A percentile compares a stretch with the other conserved stretches of the same genome.
These are phyloP conservation scores for Sus cebifrons DNA, from an alignment of 2,797 vertebrate species.

Conservation along the genomic window DNA sequence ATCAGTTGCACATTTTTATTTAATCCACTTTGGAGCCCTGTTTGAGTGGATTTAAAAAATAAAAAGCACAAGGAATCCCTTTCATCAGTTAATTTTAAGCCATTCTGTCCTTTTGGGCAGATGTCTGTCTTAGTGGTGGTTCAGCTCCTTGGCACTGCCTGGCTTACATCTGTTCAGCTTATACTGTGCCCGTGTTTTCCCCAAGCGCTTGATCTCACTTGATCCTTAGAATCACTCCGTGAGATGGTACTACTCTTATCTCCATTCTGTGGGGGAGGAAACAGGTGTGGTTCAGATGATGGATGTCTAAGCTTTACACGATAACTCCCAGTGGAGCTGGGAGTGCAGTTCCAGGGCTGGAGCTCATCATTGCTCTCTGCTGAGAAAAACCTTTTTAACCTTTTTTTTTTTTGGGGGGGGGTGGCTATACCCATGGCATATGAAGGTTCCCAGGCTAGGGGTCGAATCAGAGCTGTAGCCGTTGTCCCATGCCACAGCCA, in stretches of 20 bases:
- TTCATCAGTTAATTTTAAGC: not conserved
- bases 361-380: not conserved
- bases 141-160: not conserved
- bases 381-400: not conserved
- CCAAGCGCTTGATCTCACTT: not conserved
- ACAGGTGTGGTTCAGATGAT: not conserved
- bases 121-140: not conserved
- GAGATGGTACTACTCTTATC: not conserved
- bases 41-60: constrained; percentile 49
- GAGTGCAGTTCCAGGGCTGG: not conserved
- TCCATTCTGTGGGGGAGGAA: not conserved
- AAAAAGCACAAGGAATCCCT: constrained; percentile 22
- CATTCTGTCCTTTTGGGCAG: not conserved
- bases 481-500: too few species aligned
- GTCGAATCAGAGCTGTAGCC: too few species aligned
- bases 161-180: not conserved
- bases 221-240: rapidly evolving
- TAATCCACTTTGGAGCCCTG: constrained; percentile 51
- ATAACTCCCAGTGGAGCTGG: not conserved
- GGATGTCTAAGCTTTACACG: not conserved
- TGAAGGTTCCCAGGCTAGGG: too few species aligned
- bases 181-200: rapidly evolving
- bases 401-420: too few species aligned
- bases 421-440: too few species aligned
- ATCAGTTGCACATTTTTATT: constrained; percentile 34